Evolutionary conservation across 2,113 vertebrate genomes (phyloP).

Genomic region (Corydoras sp.): DNA sequence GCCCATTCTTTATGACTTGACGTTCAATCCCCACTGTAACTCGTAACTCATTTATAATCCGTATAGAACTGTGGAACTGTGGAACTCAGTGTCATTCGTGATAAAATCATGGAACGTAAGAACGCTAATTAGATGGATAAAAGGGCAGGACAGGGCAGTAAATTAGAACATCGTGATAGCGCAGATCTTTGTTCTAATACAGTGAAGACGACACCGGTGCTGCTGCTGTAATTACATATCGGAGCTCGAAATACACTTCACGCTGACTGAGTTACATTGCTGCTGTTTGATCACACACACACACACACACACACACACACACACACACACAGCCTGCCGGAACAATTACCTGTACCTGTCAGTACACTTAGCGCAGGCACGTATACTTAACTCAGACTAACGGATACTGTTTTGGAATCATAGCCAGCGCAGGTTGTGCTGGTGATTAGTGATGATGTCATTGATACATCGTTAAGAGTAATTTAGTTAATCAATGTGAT

Average conservation of each 20-base stretch:
- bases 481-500: too few relatives aligned
- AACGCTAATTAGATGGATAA: background rate
- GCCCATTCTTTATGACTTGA: too few relatives aligned
- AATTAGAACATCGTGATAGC: conserved; percentile 1
- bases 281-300: conserved; percentile 13
- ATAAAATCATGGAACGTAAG: too few relatives aligned
- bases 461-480: background rate
- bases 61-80: too few relatives aligned
- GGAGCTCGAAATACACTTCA: conserved; percentile 35
- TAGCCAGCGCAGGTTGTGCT: background rate
- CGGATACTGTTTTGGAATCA: background rate
- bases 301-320: conserved; percentile 1
- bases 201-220: conserved; percentile 7
- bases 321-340: background rate
- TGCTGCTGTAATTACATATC: conserved; percentile 51
- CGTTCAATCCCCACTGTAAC: too few relatives aligned
- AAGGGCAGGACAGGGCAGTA: conserved; percentile 18
- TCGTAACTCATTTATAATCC: too few relatives aligned
- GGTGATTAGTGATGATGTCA: background rate
- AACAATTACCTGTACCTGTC: background rate
- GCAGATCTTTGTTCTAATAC: conserved; percentile 23
- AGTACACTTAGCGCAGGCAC: background rate
- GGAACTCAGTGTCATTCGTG: too few relatives aligned
- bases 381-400: background rate
- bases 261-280: background rate